Conservation (phyloP, 2,888 invertebrate genomes). For the Sepioteuthis lessoniana region DNA sequence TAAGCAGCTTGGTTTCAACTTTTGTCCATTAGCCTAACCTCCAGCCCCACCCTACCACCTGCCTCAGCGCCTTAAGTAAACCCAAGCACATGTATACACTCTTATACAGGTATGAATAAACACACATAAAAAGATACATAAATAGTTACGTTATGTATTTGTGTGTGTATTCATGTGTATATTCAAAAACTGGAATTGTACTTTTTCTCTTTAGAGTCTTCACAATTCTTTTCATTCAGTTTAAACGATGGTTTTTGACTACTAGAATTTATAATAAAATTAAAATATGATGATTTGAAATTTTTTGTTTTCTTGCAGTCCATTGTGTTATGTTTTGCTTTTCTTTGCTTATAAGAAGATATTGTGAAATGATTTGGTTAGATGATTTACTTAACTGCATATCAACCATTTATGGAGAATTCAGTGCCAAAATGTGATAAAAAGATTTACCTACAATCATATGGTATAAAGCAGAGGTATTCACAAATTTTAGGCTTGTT, state of each 20-base stretch:
- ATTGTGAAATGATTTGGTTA: no score
- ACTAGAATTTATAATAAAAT: not conserved
- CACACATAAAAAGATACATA: not conserved
- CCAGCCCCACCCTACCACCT: not conserved
- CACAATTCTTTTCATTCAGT: not conserved
- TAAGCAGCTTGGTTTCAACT: not conserved
- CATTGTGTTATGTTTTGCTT: not conserved
- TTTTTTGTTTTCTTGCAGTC: not conserved
- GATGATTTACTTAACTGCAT: no score
- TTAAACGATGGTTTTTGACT: not conserved
- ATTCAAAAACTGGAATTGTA: not conserved
- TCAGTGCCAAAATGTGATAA: no score
- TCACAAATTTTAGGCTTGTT: no score
- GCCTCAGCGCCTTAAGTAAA: not conserved
- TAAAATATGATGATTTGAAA: not conserved
- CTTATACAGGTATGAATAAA: not conserved
- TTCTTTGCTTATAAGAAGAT: no score
- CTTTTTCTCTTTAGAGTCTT: not conserved
- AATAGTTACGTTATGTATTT: not conserved
- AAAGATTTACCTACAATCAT: no score
- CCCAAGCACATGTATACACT: not conserved
- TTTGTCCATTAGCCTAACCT: not conserved
- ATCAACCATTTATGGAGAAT: no score
- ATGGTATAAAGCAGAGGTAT: no score
- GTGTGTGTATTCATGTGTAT: not conserved